Conservation (phyloP, 2,113 vertebrate genomes). For the Falco punctatus region DNA sequence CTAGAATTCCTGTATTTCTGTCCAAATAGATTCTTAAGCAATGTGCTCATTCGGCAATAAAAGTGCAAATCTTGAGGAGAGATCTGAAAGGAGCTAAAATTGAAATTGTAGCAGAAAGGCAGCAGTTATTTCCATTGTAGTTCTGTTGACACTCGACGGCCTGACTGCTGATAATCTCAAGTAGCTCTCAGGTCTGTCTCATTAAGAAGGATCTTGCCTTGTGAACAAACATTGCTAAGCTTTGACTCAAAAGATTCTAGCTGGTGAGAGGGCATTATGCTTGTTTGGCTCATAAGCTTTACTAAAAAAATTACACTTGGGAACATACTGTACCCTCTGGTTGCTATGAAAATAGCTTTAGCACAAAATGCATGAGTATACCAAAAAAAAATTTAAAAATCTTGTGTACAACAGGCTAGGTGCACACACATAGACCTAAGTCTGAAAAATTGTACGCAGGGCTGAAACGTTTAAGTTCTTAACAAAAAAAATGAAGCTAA, state of each 20-base stretch:
- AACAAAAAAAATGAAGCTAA: not conserved
- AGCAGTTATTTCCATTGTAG: not conserved
- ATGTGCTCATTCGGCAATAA: not conserved
- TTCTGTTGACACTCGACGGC: not conserved
- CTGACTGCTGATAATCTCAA: not conserved
- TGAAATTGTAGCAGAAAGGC: not conserved
- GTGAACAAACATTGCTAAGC: not conserved
- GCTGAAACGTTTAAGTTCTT: not conserved
- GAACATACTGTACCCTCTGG: constrained; percentile 24
- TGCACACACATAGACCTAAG: not conserved
- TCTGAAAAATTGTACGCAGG: not conserved
- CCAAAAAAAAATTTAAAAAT: not conserved
- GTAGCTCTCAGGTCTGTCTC: not conserved
- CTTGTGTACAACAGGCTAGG: not conserved
- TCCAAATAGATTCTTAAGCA: not conserved
- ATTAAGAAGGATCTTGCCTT: not conserved
- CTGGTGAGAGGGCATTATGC: constrained; percentile 10
- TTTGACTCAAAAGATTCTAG: not conserved
- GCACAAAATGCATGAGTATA: not conserved
- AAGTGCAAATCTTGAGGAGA: not conserved
- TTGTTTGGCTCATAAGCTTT: constrained; percentile 9
- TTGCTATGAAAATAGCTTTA: constrained; percentile 33
- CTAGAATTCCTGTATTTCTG: not conserved
- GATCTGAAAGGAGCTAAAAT: not conserved
- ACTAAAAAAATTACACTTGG: constrained; percentile 23